Percentiles rank a stretch among this genome's conserved stretches.
Conservation (phyloP, 2,113 vertebrate genomes). For the Callipepla squamata region DNA sequence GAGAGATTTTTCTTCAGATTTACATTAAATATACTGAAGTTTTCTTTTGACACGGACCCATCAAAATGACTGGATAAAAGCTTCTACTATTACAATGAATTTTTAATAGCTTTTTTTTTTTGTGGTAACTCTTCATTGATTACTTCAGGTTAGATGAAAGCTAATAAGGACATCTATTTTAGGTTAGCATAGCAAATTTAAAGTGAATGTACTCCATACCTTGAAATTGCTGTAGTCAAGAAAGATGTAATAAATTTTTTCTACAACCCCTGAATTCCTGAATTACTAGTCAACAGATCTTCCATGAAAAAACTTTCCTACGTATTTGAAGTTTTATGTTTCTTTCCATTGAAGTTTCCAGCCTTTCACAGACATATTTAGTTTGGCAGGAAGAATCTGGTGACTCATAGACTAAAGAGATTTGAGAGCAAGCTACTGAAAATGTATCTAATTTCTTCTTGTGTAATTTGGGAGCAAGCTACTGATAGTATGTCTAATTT, state of each 20-base stretch:
- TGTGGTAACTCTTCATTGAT: not conserved
- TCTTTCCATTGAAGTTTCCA: conserved; percentile 85
- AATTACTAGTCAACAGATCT: conserved; percentile 79
- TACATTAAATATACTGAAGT: not conserved
- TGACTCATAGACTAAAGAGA: conserved; percentile 85
- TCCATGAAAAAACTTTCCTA: conserved; percentile 79
- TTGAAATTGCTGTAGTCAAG: conserved; percentile 24
- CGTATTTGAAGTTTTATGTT: conserved; percentile 82
- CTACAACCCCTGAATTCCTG: conserved; percentile 68
- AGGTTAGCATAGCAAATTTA: not conserved
- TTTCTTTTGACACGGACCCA: not conserved
- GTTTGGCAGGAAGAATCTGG: conserved; percentile 81
- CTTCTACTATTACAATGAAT: not conserved
- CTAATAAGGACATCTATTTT: not conserved
- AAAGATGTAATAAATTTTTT: conserved; percentile 22
- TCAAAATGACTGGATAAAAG: not conserved
- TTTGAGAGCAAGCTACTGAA: conserved; percentile 87
- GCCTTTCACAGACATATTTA: conserved; percentile 84
- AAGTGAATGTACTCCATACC: not conserved
- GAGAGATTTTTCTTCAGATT: not conserved
- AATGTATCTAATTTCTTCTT: conserved; percentile 83
- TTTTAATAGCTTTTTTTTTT: not conserved
- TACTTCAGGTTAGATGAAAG: not conserved
- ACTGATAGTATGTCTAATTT: conserved; percentile 80
- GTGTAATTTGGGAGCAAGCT: conserved; percentile 80